Conservation (phyloP, 2,797 vertebrate genomes). For the Apogon hyalosoma region DNA sequence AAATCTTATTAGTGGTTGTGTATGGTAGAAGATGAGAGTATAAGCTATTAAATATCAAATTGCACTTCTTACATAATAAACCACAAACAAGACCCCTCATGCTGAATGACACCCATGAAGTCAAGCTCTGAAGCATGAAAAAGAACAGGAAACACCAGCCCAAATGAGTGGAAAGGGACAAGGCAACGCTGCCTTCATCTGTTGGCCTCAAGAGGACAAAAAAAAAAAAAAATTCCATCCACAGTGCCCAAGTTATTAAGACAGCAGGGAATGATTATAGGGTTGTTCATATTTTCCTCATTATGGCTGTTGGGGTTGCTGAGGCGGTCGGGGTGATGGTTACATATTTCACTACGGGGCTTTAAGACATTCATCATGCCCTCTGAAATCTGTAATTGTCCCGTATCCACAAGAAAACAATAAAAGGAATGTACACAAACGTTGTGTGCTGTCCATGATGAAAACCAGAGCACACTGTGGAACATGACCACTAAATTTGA, state of each 20-base stretch:
- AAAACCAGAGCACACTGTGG: slow-evolving; percentile 45
- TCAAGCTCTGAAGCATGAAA: slow-evolving; percentile 23
- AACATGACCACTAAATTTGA: slow-evolving; percentile 27
- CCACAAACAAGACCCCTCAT: slow-evolving; percentile 50
- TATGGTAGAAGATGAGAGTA: slow-evolving; percentile 30
- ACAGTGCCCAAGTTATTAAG: slow-evolving; percentile 37
- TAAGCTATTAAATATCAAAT: slow-evolving; percentile 43
- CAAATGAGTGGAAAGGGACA: slow-evolving; percentile 42
- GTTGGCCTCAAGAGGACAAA: neutral
- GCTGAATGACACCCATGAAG: slow-evolving; percentile 60
- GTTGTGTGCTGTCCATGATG: slow-evolving; percentile 36
- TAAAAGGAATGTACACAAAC: slow-evolving; percentile 35
- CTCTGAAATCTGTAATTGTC: slow-evolving; percentile 43
- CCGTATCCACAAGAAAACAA: slow-evolving; percentile 32
- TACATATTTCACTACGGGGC: slow-evolving; percentile 25
- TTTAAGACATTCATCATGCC: neutral
- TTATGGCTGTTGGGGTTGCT: slow-evolving; percentile 39
- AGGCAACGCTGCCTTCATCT: slow-evolving; percentile 6
- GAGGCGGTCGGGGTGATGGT: slow-evolving; percentile 41
- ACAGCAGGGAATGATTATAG: slow-evolving; percentile 66
- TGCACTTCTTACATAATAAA: slow-evolving; percentile 63
- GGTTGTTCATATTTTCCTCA: slow-evolving; percentile 50
- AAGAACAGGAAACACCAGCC: slow-evolving; percentile 43
- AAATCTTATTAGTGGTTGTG: slow-evolving; percentile 64
- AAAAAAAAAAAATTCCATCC: slow-evolving; percentile 48